Evolutionary conservation across 2,113 vertebrate genomes (phyloP), one percentile per base, ranked within the genome.

Genomic region (Ammodytes marinus): DNA sequence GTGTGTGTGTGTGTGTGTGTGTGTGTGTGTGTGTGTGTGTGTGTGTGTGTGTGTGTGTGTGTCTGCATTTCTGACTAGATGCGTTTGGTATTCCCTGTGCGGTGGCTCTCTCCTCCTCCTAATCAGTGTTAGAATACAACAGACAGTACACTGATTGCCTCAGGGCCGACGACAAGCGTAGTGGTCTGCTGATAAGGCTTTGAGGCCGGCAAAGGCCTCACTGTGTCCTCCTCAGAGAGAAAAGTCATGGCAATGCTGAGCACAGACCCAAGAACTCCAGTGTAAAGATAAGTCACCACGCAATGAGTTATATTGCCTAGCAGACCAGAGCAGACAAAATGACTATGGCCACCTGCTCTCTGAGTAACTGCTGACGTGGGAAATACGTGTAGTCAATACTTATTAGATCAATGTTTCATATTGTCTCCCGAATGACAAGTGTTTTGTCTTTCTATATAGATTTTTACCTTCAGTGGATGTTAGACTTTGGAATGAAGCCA

Each of bases 131-230:
- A 78, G 61, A 68, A 79, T 81, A 74, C 59, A 79, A 63, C 83
- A 89, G 84, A 86, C 84, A 84, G 79, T 52, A 68, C 79, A 83
- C 74, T 86, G 89, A 91, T 86, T 89, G 88, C 87, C 86, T 80
- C 74, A 0, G 88, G 88, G 85, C 79, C 63, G 74, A 63, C 67
- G 27, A 75, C 12, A 79, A 78, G 86, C 82, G 40, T 82, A 86
- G 82, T 66, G 81, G 79, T 84, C 79, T 85, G 63, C 83, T 85
- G 89, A 92, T 86, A 89, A 86, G 89, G 71, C 84, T 43, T 27
- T 65, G 13, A 4, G 79, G 79, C 64, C 89, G 80, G 86, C 84
- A 74, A 79, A 80, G 79, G 77, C 84, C 86, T 82, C 69, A 2
- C 78, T 81, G 55, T 74, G 76, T 76, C 87, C 76, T 80, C 27